These are phyloP conservation scores for Lysiphlebus fabarum DNA, from an alignment of 1,140 invertebrate genomes.

Conservation along the genomic window DNA sequence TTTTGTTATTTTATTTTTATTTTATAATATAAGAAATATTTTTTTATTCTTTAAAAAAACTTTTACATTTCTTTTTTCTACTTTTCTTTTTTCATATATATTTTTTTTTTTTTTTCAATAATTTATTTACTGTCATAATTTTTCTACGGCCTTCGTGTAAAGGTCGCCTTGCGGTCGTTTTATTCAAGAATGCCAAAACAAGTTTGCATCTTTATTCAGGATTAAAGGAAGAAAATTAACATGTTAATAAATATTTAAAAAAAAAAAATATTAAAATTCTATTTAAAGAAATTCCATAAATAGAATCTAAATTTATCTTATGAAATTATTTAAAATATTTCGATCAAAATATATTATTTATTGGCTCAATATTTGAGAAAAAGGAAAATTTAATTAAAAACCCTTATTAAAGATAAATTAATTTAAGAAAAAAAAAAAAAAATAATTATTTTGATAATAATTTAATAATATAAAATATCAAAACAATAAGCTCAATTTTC, in stretches of 20 bases:
- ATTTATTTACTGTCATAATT: background rate
- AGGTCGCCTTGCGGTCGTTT: constrained; percentile 17
- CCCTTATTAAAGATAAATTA: no score
- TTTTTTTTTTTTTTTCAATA: constrained; percentile 6
- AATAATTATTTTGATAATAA: no score
- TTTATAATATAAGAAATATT: background rate
- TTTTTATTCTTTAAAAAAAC: background rate
- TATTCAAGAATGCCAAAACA: constrained; percentile 26
- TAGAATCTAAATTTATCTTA: constrained; percentile 13
- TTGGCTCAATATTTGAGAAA: no score
- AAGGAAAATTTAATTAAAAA: no score
- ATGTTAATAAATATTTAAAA: background rate
- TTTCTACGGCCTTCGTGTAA: constrained; percentile 14
- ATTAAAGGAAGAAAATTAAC: constrained; percentile 4
- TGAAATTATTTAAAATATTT: constrained; percentile 2
- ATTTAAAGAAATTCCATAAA: constrained; percentile 16
- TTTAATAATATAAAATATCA: no score
- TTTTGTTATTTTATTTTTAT: constrained; percentile 10
- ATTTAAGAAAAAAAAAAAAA: no score
- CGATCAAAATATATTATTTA: no score
- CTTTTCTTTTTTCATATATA: background rate
- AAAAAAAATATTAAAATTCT: background rate
- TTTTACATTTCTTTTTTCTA: constrained; percentile 2
- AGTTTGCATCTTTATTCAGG: constrained; percentile 24
- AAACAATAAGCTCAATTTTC: no score